Evolutionary conservation across 2,113 vertebrate genomes (phyloP).

Genomic region (Recurvirostra avosetta): DNA sequence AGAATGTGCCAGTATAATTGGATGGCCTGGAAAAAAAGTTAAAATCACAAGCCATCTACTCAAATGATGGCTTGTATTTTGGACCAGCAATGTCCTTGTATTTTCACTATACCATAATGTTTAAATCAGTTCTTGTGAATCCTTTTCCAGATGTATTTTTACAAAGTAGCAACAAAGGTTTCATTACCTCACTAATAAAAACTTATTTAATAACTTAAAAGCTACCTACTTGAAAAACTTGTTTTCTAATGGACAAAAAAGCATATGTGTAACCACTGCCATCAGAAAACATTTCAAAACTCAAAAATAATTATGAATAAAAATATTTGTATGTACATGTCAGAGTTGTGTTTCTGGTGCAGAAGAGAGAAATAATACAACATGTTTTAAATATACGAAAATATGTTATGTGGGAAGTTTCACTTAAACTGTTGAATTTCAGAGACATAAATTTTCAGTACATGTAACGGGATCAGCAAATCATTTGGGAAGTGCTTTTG

Average conservation of each 20-base stretch:
- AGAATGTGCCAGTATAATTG: not conserved
- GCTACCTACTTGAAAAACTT: not conserved
- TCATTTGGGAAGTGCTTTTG: not conserved
- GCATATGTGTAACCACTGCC: not conserved
- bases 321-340: not conserved
- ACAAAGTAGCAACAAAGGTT: not conserved
- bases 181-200: not conserved
- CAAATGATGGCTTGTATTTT: not conserved
- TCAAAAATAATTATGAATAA: not conserved
- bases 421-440: not conserved
- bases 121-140: not conserved
- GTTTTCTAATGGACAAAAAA: not conserved
- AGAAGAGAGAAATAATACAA: not conserved
- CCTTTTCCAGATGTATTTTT: not conserved
- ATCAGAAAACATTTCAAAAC: not conserved
- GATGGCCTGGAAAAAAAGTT: not conserved
- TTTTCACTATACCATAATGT: not conserved
- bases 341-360: not conserved
- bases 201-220: not conserved
- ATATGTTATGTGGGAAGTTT: not conserved
- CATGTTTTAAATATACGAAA: not conserved
- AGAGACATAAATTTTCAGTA: not conserved
- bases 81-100: not conserved
- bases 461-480: not conserved
- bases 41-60: not conserved